These are phyloP conservation scores for Puffinus mauretanicus DNA, from an alignment of 2,113 vertebrate species.

Conservation along the genomic window DNA sequence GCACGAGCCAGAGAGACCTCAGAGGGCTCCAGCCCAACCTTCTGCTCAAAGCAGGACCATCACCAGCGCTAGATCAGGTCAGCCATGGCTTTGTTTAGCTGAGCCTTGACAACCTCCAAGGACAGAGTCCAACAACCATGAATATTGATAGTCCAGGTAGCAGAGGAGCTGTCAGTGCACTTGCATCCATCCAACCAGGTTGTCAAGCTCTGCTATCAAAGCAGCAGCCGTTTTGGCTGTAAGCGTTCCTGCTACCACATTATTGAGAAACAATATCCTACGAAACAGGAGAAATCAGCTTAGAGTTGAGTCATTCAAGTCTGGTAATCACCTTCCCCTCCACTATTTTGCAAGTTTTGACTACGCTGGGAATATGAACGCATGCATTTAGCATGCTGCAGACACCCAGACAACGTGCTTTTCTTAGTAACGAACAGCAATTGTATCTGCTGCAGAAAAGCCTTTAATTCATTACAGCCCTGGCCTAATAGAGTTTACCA, in stretches of 20 bases:
- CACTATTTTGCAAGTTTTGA: neutral
- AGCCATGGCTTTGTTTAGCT: neutral
- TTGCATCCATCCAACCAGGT: fast-evolving
- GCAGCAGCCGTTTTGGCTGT: neutral
- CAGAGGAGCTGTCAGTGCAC: neutral
- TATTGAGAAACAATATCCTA: neutral
- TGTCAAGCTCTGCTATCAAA: neutral
- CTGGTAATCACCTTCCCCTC: neutral
- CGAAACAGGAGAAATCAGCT: fast-evolving
- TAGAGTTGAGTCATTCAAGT: neutral
- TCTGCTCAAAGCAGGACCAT: neutral
- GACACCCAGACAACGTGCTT: neutral
- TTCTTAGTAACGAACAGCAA: neutral
- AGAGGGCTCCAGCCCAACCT: neutral
- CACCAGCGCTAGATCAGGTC: fast-evolving
- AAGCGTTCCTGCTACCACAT: fast-evolving
- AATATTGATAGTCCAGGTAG: neutral
- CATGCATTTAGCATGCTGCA: neutral
- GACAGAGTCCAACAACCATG: neutral
- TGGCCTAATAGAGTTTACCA: neutral
- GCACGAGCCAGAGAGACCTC: neutral
- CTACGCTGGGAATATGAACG: neutral
- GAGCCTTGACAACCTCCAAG: neutral
- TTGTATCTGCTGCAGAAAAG: neutral
- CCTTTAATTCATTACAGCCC: conserved; percentile 26